A percentile compares a stretch with the other conserved stretches of the same genome.
phyloP scores from a whole-genome alignment of 2,888 invertebrate species.

The Orthosia incerta region DNA sequence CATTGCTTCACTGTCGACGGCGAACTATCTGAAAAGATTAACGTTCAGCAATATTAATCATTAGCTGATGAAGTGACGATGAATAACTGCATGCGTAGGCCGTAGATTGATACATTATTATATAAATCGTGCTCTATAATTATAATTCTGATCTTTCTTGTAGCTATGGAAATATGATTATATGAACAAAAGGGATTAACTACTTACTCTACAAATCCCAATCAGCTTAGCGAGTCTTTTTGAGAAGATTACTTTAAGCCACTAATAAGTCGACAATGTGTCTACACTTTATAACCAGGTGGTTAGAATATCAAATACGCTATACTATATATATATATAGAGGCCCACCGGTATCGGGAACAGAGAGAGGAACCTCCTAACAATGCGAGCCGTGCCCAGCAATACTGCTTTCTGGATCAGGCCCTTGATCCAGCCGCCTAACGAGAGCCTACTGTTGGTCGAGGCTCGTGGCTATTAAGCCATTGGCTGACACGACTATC shows the following conservation, averaged over 20 bases:
- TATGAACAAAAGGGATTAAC: conserved; percentile 15
- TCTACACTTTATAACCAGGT: not conserved
- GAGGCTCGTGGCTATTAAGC: no score
- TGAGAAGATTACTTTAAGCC: conserved; percentile 13
- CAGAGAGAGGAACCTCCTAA: no score
- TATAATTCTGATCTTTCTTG: not conserved
- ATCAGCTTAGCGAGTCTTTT: conserved; percentile 19
- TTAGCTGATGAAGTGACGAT: conserved; percentile 30
- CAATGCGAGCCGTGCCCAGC: no score
- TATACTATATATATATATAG: no score
- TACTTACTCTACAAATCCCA: not conserved
- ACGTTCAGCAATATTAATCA: conserved; percentile 26
- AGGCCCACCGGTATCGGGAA: no score
- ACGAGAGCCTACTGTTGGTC: no score
- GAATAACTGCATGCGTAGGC: conserved; percentile 8
- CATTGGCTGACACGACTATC: no score
- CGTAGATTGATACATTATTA: conserved; percentile 13
- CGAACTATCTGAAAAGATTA: conserved; percentile 24
- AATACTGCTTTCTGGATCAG: no score
- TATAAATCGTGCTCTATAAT: conserved; percentile 9
- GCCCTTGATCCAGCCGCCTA: no score
- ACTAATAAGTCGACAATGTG: not conserved
- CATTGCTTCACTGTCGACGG: conserved; percentile 22
- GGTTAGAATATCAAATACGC: no score
- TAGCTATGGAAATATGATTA: conserved; percentile 2